phyloP scores from a whole-genome alignment of 2,113 vertebrate species.

The Lasiurus cinereus region DNA sequence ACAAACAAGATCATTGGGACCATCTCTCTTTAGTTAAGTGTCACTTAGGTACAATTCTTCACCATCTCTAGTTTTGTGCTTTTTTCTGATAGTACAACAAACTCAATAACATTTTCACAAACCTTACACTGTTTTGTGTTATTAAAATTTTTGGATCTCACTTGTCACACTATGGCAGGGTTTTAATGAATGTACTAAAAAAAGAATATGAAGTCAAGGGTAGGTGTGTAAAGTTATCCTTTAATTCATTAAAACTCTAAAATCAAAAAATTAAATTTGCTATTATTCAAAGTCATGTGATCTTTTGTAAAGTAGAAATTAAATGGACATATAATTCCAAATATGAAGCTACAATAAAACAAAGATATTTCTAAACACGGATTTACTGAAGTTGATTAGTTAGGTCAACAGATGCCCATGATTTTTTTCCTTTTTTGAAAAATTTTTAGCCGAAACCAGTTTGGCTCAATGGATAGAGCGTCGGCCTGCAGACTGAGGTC shows the following conservation, averaged over 20 bases:
- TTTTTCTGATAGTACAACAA: neutral
- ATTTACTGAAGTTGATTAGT: neutral
- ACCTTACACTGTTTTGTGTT: neutral
- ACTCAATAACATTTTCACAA: neutral
- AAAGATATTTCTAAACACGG: neutral
- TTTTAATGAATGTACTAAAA: neutral
- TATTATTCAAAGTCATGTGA: neutral
- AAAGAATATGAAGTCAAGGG: neutral
- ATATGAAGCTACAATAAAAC: neutral
- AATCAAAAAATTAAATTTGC: neutral
- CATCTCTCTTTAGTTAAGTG: neutral
- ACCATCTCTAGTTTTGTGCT: neutral
- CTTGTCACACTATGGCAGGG: neutral
- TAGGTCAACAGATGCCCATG: neutral
- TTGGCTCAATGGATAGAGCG: no score
- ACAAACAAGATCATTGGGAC: neutral
- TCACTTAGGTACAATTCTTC: neutral
- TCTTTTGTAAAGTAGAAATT: neutral
- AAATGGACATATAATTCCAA: neutral
- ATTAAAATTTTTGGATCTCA: neutral
- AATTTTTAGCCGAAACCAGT: neutral
- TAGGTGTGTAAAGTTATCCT: neutral
- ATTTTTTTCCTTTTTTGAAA: neutral
- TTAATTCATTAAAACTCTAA: constrained; percentile 12
- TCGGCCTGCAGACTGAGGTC: no score